Conservation (phyloP, 1,140 invertebrate species). For the Rhyzopertha dominica region DNA sequence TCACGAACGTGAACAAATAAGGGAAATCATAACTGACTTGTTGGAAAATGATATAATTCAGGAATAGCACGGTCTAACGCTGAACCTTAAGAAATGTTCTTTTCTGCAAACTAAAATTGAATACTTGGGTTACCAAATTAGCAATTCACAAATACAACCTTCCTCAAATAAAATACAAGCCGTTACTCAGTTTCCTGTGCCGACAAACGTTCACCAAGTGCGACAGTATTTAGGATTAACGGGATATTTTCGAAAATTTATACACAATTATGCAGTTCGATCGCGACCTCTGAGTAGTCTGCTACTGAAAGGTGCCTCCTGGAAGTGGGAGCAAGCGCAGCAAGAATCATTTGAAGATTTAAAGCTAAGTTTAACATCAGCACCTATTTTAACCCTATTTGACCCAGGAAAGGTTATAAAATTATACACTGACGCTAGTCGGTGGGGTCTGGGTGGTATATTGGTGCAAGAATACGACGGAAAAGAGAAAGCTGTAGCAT, state of each 20-base stretch:
- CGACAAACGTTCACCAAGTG: slow-evolving; percentile 27
- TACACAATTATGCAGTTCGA: slow-evolving; percentile 25
- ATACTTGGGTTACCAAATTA: slow-evolving; percentile 15
- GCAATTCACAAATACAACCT: neutral
- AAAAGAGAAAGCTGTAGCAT: slow-evolving; percentile 32
- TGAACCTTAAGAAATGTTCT: slow-evolving; percentile 11
- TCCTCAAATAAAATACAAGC: neutral
- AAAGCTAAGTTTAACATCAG: slow-evolving; percentile 21
- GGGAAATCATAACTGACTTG: too few species aligned
- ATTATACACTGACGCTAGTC: slow-evolving; percentile 35
- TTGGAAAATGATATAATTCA: too few species aligned
- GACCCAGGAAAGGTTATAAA: slow-evolving; percentile 21
- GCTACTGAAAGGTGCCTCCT: slow-evolving; percentile 23
- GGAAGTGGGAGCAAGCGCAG: slow-evolving; percentile 19
- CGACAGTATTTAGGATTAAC: slow-evolving; percentile 30
- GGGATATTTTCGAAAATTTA: slow-evolving; percentile 32
- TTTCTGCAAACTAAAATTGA: slow-evolving; percentile 6
- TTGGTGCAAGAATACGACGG: slow-evolving; percentile 22
- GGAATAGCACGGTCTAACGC: slow-evolving; percentile 5
- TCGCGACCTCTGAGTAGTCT: slow-evolving; percentile 27
- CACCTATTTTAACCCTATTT: slow-evolving; percentile 36
- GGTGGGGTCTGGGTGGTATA: slow-evolving; percentile 23
- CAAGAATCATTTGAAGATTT: slow-evolving; percentile 26
- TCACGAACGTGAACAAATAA: too few species aligned
- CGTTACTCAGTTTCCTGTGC: slow-evolving; percentile 16